phyloP scores from a whole-genome alignment of 1,140 invertebrate genomes.

The Caenorhabditis tropicalis region DNA sequence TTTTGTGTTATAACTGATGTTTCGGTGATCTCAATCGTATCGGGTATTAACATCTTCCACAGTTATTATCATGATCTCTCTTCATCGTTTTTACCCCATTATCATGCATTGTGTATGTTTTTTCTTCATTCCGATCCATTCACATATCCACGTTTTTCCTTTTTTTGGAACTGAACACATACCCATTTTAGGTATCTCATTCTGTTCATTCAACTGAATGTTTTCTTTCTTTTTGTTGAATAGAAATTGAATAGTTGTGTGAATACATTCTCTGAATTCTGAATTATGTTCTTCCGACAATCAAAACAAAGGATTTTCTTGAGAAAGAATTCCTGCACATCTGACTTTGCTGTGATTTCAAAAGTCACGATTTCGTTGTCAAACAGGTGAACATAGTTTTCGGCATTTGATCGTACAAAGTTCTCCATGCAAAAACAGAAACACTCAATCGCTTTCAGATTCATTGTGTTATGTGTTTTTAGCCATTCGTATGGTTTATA shows the following conservation, averaged over 20 bases:
- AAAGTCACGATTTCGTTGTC: too few species aligned
- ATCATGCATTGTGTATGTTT: background rate
- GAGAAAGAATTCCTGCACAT: too few species aligned
- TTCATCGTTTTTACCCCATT: too few species aligned
- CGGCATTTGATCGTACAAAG: too few species aligned
- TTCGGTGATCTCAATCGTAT: background rate
- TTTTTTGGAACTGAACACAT: background rate
- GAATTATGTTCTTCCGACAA: background rate
- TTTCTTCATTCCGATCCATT: background rate
- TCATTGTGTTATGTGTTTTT: too few species aligned
- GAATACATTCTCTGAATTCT: background rate
- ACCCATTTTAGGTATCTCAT: slow-evolving; percentile 4
- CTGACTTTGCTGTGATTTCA: too few species aligned
- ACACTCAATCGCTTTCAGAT: too few species aligned
- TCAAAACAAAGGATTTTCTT: background rate
- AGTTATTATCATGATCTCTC: background rate
- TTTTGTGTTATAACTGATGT: background rate
- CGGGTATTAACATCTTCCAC: background rate
- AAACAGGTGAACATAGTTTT: too few species aligned
- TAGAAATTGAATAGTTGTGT: background rate
- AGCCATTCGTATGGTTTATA: too few species aligned
- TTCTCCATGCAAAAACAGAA: too few species aligned
- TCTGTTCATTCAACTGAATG: background rate
- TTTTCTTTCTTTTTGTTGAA: background rate
- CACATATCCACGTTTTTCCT: background rate